Evolutionary conservation across 2,113 vertebrate species (phyloP), one percentile per base, ranked within the genome.

Genomic region (Heterocephalus glaber): DNA sequence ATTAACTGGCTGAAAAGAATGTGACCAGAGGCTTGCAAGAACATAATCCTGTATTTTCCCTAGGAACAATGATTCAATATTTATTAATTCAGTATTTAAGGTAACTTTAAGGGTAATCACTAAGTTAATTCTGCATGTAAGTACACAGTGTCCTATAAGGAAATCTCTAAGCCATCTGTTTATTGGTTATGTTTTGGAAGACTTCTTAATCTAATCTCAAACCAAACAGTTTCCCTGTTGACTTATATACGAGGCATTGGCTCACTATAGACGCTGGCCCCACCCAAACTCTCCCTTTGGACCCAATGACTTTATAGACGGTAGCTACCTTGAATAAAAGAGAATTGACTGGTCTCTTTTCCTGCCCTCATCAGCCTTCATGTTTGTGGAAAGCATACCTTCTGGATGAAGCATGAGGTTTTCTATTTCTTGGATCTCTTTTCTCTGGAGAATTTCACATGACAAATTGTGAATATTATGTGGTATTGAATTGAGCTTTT

Each of bases 361-460:
- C 35, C 44, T 66, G 5, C 38, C 19, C 33, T 92, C 11, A 3
- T 44, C 47, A 44, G 47, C 44, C 44, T 88, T 88, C 63, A 19
- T 38, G 35, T 74, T 33, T 80, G 38, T 70, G 85, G 49, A n/a
- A 41, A 65, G 68, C n/a, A 24, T 44, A 30, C 7, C 28, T n/a
- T 30, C 1, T 1, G 22, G 66, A 84, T 10, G 61, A 83, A 76
- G 56, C 77, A 26, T 2, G 14, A 19, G 44, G 3, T 33, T 80
- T 83, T 30, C 58, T 52, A 65, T 82, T 79, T 76, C 35, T 88
- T 92, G 44, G n/a, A 49, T 83, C 44, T 65, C 14, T 90, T 52
- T 84, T 63, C 58, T 89, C 13, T 86, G 16, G 79, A 96, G 72
- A 95, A 83, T 96, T 91, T 49, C 11, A 33, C 16, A 84, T 83